Evolutionary conservation across 2,113 vertebrate genomes (phyloP), one percentile per base, ranked within the genome.

Genomic region (Micromys minutus): DNA sequence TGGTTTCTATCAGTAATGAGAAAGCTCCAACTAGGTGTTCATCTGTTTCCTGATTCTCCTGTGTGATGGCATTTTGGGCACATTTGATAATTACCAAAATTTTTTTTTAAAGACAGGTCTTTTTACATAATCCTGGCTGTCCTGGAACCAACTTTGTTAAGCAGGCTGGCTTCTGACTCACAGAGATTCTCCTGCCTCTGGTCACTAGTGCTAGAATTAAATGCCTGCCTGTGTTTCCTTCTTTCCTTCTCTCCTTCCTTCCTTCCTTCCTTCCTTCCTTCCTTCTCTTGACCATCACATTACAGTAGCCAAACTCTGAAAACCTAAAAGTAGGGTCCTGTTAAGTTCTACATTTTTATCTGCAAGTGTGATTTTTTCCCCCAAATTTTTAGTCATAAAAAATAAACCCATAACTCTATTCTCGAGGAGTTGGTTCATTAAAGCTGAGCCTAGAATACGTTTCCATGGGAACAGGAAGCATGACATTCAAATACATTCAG

Each of bases 11-110:
- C 79, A 21, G 22, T 29, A 22, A 79, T 22, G 87, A 72, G 52
- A 74, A 76, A 34, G 34, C 19, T 57, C 52, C 71, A 4, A 63
- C 42, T 90, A 93, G 63, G 34, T 93, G 74, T 39, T 87, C 84
- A 96, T 95, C 94, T 94, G 94, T 75, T 90, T 93, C 24, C 88
- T 81, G 65, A 12, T 96, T 96, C 95, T 75, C 63, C 59, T 94
- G 59, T 11, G 34, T 57, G 39, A 89, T 57, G 74, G 50, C 61
- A 79, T 4, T 71, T 11, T 75, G 85, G 45, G 45, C 47, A 79
- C 22, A 93, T 63, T 79, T n/a, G 55, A 42, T 39, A 76, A 74
- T 45, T 55, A 81, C 61, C 24, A 61, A 15, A 9, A 84, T 19
- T 72, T 77, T 52, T 57, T n/a, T n/a, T 80, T 13, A 12, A 50